phyloP scores from a whole-genome alignment of 2,888 invertebrate species.

The Tipula helvola region DNA sequence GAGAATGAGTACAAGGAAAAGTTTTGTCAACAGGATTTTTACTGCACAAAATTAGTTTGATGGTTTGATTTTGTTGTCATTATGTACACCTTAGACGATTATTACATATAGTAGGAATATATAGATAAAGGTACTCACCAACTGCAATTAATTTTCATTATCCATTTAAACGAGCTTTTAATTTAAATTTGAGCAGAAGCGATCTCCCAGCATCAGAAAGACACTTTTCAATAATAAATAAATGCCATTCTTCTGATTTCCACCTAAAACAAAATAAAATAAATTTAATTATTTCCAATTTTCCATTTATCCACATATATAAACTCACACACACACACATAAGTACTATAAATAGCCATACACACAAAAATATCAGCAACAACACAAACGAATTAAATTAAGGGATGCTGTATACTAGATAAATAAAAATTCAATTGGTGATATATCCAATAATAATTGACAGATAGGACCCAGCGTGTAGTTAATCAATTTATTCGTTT shows the following conservation, averaged over 20 bases:
- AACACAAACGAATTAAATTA: not conserved
- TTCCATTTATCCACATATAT: not conserved
- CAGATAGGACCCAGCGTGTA: not conserved
- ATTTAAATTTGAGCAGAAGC: not conserved
- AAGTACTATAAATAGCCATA: not conserved
- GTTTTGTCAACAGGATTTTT: not conserved
- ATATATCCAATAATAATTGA: not conserved
- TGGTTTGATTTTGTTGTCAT: not conserved
- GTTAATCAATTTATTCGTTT: not conserved
- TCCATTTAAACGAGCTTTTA: not conserved
- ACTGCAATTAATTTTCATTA: not conserved
- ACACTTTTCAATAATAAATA: not conserved
- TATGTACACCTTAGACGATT: not conserved
- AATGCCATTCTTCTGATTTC: not conserved
- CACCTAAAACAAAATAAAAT: not conserved
- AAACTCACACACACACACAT: not conserved
- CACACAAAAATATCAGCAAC: not conserved
- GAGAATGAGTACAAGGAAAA: not conserved
- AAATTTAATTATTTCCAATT: conserved; percentile 4
- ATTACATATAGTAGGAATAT: not conserved
- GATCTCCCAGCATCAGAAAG: not conserved
- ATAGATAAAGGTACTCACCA: not conserved
- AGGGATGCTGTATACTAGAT: not conserved
- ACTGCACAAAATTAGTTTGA: not conserved
- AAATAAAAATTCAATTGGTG: not conserved